phyloP scores from a whole-genome alignment of 2,888 invertebrate species.

The Drosophila helvetica region DNA sequence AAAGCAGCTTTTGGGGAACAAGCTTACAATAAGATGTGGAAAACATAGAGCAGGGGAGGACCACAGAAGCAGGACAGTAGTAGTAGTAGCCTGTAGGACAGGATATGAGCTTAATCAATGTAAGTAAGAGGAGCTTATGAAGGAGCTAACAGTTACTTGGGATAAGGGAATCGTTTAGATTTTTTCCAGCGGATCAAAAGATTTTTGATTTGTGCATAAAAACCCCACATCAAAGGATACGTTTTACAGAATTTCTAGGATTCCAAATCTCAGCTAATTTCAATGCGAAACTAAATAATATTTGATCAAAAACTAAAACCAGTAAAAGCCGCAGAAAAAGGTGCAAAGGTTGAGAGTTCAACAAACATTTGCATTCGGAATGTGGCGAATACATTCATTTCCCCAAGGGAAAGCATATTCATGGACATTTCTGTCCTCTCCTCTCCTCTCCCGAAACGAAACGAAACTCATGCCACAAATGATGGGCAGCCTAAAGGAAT shows the following conservation, averaged over 20 bases:
- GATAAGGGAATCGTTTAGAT: not conserved
- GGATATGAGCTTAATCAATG: conserved; percentile 2
- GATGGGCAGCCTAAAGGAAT: conserved; percentile 25
- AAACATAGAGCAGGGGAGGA: not conserved
- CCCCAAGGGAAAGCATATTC: too few relatives aligned
- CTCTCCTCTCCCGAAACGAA: too few relatives aligned
- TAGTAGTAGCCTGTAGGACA: too few relatives aligned
- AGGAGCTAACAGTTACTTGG: conserved; percentile 10
- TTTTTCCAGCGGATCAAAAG: not conserved
- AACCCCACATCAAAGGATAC: conserved; percentile 32
- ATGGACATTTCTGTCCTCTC: conserved; percentile 25
- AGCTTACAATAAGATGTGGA: conserved; percentile 9
- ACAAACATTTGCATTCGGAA: conserved; percentile 42
- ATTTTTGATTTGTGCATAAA: conserved; percentile 8
- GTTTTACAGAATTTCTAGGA: not conserved
- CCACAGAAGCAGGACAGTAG: too few relatives aligned
- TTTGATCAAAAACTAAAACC: not conserved
- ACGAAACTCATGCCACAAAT: conserved; percentile 9
- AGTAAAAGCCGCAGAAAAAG: conserved; percentile 1
- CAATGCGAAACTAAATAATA: not conserved
- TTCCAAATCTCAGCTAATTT: conserved; percentile 23
- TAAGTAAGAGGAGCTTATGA: conserved; percentile 20
- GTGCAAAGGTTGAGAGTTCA: conserved; percentile 15
- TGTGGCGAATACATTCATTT: conserved; percentile 33
- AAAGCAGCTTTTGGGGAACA: conserved; percentile 8